A percentile compares a stretch with the other conserved stretches of the same genome.
phyloP scores from a whole-genome alignment of 1,140 invertebrate genomes.

The Thaumatotibia leucotreta region DNA sequence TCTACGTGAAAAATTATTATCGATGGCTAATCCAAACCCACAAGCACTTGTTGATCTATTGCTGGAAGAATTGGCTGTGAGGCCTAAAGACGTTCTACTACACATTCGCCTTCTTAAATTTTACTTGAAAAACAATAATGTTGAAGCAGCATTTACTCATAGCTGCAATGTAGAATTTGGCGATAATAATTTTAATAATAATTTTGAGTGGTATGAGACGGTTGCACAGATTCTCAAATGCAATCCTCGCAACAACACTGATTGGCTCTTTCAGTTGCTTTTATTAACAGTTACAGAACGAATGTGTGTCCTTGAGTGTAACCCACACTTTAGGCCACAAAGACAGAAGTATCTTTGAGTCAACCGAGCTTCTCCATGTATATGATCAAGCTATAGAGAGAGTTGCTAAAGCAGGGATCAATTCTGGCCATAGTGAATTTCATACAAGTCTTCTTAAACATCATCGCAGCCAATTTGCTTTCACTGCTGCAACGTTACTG shows the following conservation, averaged over 20 bases:
- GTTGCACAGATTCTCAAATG: slow-evolving; percentile 81
- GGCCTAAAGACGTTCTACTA: slow-evolving; percentile 84
- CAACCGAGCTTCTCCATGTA: slow-evolving; percentile 76
- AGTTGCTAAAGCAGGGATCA: slow-evolving; percentile 71
- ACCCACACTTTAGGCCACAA: slow-evolving; percentile 60
- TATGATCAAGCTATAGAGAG: slow-evolving; percentile 86
- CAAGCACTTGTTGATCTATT: slow-evolving; percentile 78
- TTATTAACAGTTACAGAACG: slow-evolving; percentile 84
- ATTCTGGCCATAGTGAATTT: slow-evolving; percentile 77
- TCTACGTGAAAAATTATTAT: slow-evolving; percentile 84
- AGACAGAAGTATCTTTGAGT: slow-evolving; percentile 73
- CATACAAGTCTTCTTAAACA: slow-evolving; percentile 82
- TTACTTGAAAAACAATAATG: slow-evolving; percentile 81
- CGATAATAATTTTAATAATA: slow-evolving; percentile 75
- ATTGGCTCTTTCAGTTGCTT: slow-evolving; percentile 85
- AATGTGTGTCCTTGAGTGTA: slow-evolving; percentile 80
- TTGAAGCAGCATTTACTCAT: slow-evolving; percentile 87
- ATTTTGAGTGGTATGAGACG: slow-evolving; percentile 87
- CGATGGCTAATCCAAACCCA: slow-evolving; percentile 74
- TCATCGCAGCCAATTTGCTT: slow-evolving; percentile 85
- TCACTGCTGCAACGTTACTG: slow-evolving; percentile 83
- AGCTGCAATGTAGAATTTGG: slow-evolving; percentile 82
- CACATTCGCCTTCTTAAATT: slow-evolving; percentile 85
- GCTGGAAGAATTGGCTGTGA: slow-evolving; percentile 80
- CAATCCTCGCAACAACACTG: slow-evolving; percentile 68